phyloP scores from a whole-genome alignment of 2,888 invertebrate species.

The Drosophila borealis region DNA sequence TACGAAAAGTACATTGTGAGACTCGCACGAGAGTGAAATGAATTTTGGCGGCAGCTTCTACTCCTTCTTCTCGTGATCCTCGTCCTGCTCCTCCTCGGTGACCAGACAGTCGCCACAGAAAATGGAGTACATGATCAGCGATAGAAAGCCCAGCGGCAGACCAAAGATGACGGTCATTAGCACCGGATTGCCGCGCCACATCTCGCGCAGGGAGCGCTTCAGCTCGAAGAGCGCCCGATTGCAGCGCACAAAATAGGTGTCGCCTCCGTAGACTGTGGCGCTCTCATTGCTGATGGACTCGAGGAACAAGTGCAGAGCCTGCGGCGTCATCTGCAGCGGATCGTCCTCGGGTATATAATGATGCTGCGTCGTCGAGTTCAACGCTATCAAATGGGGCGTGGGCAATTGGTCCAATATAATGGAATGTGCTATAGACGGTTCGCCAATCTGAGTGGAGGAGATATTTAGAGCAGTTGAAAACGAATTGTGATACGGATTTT shows the following conservation, averaged over 20 bases:
- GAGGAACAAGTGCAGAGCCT: constrained; percentile 85
- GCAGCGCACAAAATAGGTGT: constrained; percentile 90
- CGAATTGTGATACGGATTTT: background rate
- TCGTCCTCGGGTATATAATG: constrained; percentile 96
- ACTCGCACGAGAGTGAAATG: constrained; percentile 57
- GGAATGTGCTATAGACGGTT: constrained; percentile 95
- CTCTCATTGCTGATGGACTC: constrained; percentile 89
- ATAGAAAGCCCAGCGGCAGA: constrained; percentile 95
- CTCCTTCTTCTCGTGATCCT: constrained; percentile 86
- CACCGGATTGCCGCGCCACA: constrained; percentile 97
- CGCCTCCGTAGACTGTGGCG: constrained; percentile 94
- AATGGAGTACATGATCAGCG: constrained; percentile 97
- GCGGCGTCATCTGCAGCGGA: constrained; percentile 91
- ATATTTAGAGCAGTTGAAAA: background rate
- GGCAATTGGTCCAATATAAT: constrained; percentile 95
- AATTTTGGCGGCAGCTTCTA: constrained; percentile 59
- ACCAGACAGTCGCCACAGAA: constrained; percentile 98
- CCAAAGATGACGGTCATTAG: constrained; percentile 97
- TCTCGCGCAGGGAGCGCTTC: constrained; percentile 91
- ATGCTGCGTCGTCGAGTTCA: constrained; percentile 96
- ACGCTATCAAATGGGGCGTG: constrained; percentile 93
- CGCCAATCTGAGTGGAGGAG: constrained; percentile 87
- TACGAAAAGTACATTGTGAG: constrained; percentile 4
- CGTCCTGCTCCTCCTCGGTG: constrained; percentile 90
- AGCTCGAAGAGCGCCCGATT: constrained; percentile 94